A percentile compares a stretch with the other conserved stretches of the same genome.
phyloP scores from a whole-genome alignment of 2,888 invertebrate genomes.

The Troides oblongomaculatus region DNA sequence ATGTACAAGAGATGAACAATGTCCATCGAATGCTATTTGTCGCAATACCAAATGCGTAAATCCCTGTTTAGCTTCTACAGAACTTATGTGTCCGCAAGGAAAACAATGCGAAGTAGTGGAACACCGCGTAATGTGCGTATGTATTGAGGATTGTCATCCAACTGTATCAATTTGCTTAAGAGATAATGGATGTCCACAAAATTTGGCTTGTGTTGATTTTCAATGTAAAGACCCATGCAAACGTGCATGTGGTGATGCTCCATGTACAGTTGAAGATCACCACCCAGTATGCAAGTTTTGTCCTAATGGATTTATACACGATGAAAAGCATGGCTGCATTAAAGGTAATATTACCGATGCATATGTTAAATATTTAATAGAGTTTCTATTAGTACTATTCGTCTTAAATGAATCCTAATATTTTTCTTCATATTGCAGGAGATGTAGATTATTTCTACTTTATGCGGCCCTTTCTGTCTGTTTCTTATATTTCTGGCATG shows the following conservation, averaged over 20 bases:
- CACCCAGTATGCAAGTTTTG: slow-evolving; percentile 97
- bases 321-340: slow-evolving; percentile 95
- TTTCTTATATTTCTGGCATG: slow-evolving; percentile 74
- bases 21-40: slow-evolving; percentile 92
- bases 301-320: slow-evolving; percentile 94
- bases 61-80: slow-evolving; percentile 86
- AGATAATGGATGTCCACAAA: slow-evolving; percentile 92
- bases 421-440: slow-evolving; percentile 80
- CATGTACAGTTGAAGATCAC: slow-evolving; percentile 96
- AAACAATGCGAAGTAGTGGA: slow-evolving; percentile 93
- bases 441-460: slow-evolving; percentile 75
- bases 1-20: slow-evolving; percentile 90
- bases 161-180: slow-evolving; percentile 92
- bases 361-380: slow-evolving; percentile 49
- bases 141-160: slow-evolving; percentile 92
- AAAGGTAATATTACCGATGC: slow-evolving; percentile 88
- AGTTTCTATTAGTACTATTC: slow-evolving; percentile 59
- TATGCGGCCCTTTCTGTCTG: slow-evolving; percentile 71
- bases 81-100: slow-evolving; percentile 87
- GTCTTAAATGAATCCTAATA: slow-evolving; percentile 71
- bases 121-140: slow-evolving; percentile 92
- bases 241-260: slow-evolving; percentile 91
- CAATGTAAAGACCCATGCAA: slow-evolving; percentile 95
- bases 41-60: slow-evolving; percentile 91
- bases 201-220: slow-evolving; percentile 92